Percentiles rank a stretch among this genome's conserved stretches.
Conservation (phyloP, 2,888 invertebrate species). For the Chymomyza procnemis region DNA sequence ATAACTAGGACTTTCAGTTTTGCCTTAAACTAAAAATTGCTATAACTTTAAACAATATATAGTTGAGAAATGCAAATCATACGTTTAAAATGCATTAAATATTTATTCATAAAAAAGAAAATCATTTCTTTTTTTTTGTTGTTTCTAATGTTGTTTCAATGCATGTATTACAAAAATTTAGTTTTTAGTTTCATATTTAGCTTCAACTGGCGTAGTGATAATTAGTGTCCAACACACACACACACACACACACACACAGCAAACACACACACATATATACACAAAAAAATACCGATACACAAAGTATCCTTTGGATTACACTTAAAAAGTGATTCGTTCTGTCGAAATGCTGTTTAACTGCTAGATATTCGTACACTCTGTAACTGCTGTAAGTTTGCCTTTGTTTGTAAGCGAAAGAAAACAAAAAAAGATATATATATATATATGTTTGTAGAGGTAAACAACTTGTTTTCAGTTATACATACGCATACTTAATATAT, state of each 20-base stretch:
- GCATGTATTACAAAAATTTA: conserved; percentile 55
- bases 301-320: conserved; percentile 27
- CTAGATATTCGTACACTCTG: conserved; percentile 28
- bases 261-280: too few relatives aligned
- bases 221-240: conserved; percentile 68
- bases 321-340: conserved; percentile 52
- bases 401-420: conserved; percentile 34
- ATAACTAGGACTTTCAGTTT: conserved; percentile 34
- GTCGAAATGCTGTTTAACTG: conserved; percentile 24
- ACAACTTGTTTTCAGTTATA: conserved; percentile 20
- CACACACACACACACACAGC: too few relatives aligned
- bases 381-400: conserved; percentile 60
- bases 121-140: conserved; percentile 40
- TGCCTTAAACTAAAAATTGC: conserved; percentile 40
- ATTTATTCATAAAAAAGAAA: conserved; percentile 34
- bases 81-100: background rate
- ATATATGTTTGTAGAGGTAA: too few relatives aligned
- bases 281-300: conserved; percentile 15
- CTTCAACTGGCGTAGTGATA: conserved; percentile 73
- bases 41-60: background rate
- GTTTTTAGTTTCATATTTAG: conserved; percentile 54
- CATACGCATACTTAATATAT: conserved; percentile 11
- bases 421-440: background rate
- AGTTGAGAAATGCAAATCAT: conserved; percentile 7
- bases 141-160: too few relatives aligned